Evolutionary conservation across 2,888 invertebrate genomes (phyloP), one percentile per base, ranked within the genome.

Genomic region (Nephrocerus scutellatus): DNA sequence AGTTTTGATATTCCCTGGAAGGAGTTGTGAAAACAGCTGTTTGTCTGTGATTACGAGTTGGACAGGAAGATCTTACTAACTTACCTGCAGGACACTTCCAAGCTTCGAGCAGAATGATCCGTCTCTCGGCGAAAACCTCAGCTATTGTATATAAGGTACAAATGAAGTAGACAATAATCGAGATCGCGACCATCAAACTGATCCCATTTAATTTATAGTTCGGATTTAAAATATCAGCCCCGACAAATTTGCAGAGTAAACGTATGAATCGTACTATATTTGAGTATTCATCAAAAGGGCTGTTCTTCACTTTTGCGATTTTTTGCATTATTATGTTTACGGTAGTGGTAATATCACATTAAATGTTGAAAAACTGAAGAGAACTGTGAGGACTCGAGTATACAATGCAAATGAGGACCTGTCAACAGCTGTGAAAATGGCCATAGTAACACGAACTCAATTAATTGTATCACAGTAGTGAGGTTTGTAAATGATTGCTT

Each of bases 1-100:
- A n/a, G n/a, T n/a, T n/a, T n/a, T n/a, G n/a, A n/a, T n/a, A n/a
- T n/a, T n/a, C n/a, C n/a, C n/a, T n/a, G n/a, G n/a, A n/a, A n/a
- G n/a, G n/a, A n/a, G n/a, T n/a, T n/a, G n/a, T n/a, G n/a, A n/a
- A n/a, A n/a, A n/a, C n/a, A n/a, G n/a, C n/a, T n/a, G n/a, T n/a
- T n/a, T n/a, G n/a, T n/a, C n/a, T n/a, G n/a, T n/a, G n/a, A n/a
- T n/a, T n/a, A n/a, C n/a, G n/a, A n/a, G n/a, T 22, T 8, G 22
- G 22, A 22, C 10, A 22, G n/a, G n/a, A n/a, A n/a, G n/a, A n/a
- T n/a, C n/a, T n/a, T n/a, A n/a, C 14, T 30, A 7, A 30, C 34
- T 13, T 24, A 40, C 31, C 43, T 49, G 24, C 26, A 46, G 5
- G 31, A 39, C 21, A 44, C 43, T 36, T 28, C 49, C 40, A 9